Percentiles rank a stretch among this genome's conserved stretches.
Evolutionary conservation across 2,113 vertebrate species (phyloP).

Genomic region (Oenanthe oenanthe): DNA sequence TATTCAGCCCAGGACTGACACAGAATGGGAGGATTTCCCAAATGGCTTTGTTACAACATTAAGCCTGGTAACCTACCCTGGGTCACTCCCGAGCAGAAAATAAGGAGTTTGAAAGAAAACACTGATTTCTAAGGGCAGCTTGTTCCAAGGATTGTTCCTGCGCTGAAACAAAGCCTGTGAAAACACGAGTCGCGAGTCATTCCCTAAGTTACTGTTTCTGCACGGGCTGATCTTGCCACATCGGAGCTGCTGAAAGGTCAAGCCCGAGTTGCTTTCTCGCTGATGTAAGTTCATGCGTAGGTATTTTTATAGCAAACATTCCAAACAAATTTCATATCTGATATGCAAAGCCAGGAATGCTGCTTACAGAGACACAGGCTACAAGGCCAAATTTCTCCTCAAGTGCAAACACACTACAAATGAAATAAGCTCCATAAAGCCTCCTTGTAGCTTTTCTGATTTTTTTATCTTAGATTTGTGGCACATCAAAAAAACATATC

Average conservation of each 20-base stretch:
- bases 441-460: neutral
- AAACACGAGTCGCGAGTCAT: neutral
- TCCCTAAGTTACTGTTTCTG: neutral
- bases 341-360: conserved; percentile 23
- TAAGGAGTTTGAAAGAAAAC: neutral
- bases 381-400: neutral
- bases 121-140: neutral
- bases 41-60: neutral
- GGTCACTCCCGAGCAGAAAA: neutral
- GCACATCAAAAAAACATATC: neutral
- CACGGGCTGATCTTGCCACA: neutral
- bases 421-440: neutral
- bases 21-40: conserved; percentile 26
- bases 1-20: neutral
- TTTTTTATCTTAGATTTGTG: neutral
- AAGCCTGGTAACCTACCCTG: neutral
- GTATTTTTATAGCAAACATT: conserved; percentile 63
- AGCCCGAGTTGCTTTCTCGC: neutral
- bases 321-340: conserved; percentile 37
- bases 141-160: neutral
- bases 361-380: neutral
- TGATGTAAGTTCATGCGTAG: neutral
- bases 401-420: neutral
- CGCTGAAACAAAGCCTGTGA: neutral
- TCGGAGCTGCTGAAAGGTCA: conserved; percentile 26